Evolutionary conservation across 2,888 invertebrate species (phyloP), one percentile per base, ranked within the genome.

Genomic region (Steinernema hermaphroditum): DNA sequence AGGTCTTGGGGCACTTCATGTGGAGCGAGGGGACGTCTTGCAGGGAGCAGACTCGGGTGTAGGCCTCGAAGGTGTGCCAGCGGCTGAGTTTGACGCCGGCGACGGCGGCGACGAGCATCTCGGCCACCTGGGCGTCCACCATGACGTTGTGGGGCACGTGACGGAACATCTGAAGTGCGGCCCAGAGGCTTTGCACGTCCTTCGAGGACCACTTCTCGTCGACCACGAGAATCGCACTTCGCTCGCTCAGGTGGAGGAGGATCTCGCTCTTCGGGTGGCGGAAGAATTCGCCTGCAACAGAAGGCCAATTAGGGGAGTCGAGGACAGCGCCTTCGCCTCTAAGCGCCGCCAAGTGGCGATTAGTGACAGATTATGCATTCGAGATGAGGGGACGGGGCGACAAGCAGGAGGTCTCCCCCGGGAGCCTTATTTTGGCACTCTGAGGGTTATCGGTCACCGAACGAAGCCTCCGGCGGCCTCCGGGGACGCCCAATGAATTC

Each of bases 1-100:
- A 19, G 27, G 46, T 27, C 50, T 75, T 77, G 54, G 34, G 29
- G 24, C 54, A 49, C 72, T 77, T 77, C 76, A 76, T 76, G 68
- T 77, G 77, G 27, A 78, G 62, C 27, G 80, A 73, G 44, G 77
- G 69, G 14, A 24, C 44, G 34, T 32, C 72, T 22, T 50, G 44
- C n/a, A 44, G 37, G 12, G 79, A 77, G 19, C 80, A 32, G 14
- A 79, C 74, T 22, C 76, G 34, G 12, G 79, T 68, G 49, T 77
- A 77, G 41, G 69, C 46, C 57, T 75, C 69, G 62, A 77, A 77
- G 22, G 76, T 54, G 72, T 77, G 71, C 78, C 77, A 77, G 4
- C 77, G 71, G 46, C 69, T 72, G 12, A 77, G 62, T 44, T 77
- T 77, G 27, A 79, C 62, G 32, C 77, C 46, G 22, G 78, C 77